Evolutionary conservation across 2,797 vertebrate species (phyloP), one percentile per base, ranked within the genome.

Genomic region (Novumbra hubbsi): DNA sequence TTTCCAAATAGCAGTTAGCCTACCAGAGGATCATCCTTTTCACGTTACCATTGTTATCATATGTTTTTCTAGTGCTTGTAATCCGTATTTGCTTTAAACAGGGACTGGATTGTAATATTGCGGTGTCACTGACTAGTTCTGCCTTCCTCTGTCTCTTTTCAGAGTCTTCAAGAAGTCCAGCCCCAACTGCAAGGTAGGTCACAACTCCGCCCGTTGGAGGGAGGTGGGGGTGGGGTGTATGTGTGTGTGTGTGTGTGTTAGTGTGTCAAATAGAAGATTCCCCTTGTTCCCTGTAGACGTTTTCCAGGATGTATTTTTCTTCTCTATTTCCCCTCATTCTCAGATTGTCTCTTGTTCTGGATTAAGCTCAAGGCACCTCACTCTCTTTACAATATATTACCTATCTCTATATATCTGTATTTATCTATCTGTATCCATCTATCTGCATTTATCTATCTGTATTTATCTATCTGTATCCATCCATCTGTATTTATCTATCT

Each of bases 151-250:
- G 9, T 55, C 7, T 77, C 8, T 66, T 73, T 73, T 5, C 82
- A 93, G 92, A 87, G 92, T 93, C 80, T 92, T 92, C 77, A 93
- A 93, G 84, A 93, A 93, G 87, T 89, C 91, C 75, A 93, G 92
- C 78, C 90, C 91, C 70, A 93, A 93, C 86, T 83, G 80, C 72
- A 93, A 93, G 89, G 91, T 92, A 72, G 30, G 71, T 49, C 52
- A 79, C 74, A 27, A 76, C 68, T 71, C 65, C 69, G 9, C 30
- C 9, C n/a, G n/a, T n/a, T n/a, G n/a, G n/a, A n/a, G n/a, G n/a
- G n/a, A n/a, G n/a, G n/a, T n/a, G n/a, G 55, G 34, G 27, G 30
- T 76, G 0, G 52, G 63, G 24, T 67, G 73, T 64, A 15, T 60
- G 49, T 45, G 49, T 70, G 48, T 32, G 49, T 68, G 34, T 24